Percentiles rank a stretch among this genome's conserved stretches.
These are phyloP conservation scores for Climacteris rufus DNA, from an alignment of 2,113 vertebrate genomes.

Conservation along the genomic window DNA sequence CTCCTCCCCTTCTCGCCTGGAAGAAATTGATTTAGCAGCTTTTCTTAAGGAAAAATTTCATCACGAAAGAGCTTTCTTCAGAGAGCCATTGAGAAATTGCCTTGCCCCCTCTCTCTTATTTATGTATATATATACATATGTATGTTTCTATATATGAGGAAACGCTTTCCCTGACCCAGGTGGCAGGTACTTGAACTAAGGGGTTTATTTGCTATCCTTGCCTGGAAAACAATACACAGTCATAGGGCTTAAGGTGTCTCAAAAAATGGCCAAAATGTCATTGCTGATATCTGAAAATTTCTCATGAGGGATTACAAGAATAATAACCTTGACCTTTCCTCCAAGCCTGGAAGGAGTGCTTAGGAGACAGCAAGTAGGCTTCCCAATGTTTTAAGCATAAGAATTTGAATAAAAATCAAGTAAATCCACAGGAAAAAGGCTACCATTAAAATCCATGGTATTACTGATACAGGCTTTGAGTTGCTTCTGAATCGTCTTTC, in stretches of 20 bases:
- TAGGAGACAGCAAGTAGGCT: neutral
- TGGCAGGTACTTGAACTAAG: neutral
- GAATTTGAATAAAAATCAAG: neutral
- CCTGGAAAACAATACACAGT: neutral
- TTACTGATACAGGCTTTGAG: neutral
- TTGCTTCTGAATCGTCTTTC: neutral
- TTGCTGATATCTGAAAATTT: neutral
- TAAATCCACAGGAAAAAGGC: neutral
- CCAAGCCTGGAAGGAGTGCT: neutral
- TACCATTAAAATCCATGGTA: neutral
- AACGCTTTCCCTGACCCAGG: neutral
- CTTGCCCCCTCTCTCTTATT: neutral
- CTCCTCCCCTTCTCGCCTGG: neutral
- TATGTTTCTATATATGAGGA: neutral
- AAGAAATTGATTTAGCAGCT: conserved; percentile 58
- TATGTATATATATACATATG: neutral
- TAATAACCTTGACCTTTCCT: conserved; percentile 30
- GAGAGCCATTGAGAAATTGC: conserved; percentile 8
- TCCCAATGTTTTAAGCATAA: neutral
- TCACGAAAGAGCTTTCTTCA: conserved; percentile 48
- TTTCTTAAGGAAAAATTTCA: conserved; percentile 64
- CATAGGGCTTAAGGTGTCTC: neutral
- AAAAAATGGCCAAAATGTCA: neutral
- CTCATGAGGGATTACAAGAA: neutral
- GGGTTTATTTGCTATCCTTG: neutral